Base-by-base conservation (phyloP, 2,888 invertebrate species). In the Sinohyriopsis cumingii region DNA sequence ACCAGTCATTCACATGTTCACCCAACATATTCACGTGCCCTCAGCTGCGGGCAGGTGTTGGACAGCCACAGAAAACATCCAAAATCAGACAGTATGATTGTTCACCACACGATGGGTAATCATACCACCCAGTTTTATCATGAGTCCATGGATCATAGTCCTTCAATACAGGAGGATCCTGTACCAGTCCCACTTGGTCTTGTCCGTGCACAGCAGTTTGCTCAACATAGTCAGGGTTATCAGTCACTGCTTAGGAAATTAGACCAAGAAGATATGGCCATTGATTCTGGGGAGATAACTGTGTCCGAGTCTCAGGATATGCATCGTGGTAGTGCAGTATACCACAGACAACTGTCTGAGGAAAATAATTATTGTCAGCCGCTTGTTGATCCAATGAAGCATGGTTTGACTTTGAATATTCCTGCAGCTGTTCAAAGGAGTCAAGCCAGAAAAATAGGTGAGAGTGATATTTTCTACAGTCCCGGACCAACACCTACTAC, bases 401-500 rank as follows among this genome's bases (percentile, higher is more conserved):
- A 71, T 1, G 72, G 73, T 54, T 65, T 79, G 22, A 77, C 73
- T 25, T 60, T 79, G 19, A 73, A 79, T 54, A 79, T 79, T 33
- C 67, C 74, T 7, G 55, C 65, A 25, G 59, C 65, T 18, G 24
- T 68, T 59, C 70, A 69, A 2, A 63, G 55, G 9, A 70, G 65
- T 33, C 61, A 65, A 19, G 33, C 20, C 3, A 54, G 68, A 64
- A 69, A 66, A 19, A 61, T 67, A 25, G 67, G 64, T 56, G 63
- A 59, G 45, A 25, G 12, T 22, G 65, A 72, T 55, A 71, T 73
- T 28, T 75, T 82, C 24, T 69, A 70, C 54, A 80, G 80, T 69
- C 79, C 79, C 5, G 77, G 75, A 72, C 81, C 78, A 65, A 82
- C 73, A n/a, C 80, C 76, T 28, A 77, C 75, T 6, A 76, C 72